Evolutionary conservation across 2,113 vertebrate genomes (phyloP).

Genomic region (Gallinago jamesoni): DNA sequence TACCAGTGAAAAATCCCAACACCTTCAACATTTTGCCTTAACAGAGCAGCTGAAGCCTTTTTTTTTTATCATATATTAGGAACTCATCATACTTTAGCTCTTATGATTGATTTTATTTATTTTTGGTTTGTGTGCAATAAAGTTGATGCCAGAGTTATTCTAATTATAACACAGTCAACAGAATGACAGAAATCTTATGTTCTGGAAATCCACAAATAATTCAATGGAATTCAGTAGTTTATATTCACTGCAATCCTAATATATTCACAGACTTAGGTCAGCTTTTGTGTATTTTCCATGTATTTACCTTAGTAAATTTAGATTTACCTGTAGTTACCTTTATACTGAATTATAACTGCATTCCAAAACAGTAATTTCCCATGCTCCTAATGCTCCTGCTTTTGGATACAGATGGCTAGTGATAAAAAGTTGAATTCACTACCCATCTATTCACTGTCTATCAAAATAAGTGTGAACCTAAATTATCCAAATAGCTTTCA

Average conservation of each 20-base stretch:
- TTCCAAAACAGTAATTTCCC: not conserved
- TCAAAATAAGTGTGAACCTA: conserved; percentile 43
- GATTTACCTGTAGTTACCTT: not conserved
- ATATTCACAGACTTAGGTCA: not conserved
- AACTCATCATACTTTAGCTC: not conserved
- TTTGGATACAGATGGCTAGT: conserved; percentile 36
- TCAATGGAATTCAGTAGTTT: not conserved
- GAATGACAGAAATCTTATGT: conserved; percentile 50
- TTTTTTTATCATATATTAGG: not conserved
- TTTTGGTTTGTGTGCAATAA: conserved; percentile 25
- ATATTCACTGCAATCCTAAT: not conserved
- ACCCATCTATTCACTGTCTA: conserved; percentile 25
- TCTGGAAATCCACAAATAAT: conserved; percentile 32
- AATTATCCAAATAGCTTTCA: conserved; percentile 30
- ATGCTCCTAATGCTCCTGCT: not conserved
- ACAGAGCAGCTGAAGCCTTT: conserved; percentile 19
- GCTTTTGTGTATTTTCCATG: not conserved
- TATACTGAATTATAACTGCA: not conserved
- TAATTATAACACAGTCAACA: conserved; percentile 52
- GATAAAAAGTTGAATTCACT: conserved; percentile 17
- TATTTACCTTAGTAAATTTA: not conserved
- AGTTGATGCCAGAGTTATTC: conserved; percentile 25
- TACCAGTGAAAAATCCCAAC: conserved; percentile 24
- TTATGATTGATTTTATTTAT: conserved; percentile 52
- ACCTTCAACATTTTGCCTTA: conserved; percentile 32